Base-by-base conservation (phyloP, 2,113 vertebrate species). In the Leucopsar rothschildi region DNA sequence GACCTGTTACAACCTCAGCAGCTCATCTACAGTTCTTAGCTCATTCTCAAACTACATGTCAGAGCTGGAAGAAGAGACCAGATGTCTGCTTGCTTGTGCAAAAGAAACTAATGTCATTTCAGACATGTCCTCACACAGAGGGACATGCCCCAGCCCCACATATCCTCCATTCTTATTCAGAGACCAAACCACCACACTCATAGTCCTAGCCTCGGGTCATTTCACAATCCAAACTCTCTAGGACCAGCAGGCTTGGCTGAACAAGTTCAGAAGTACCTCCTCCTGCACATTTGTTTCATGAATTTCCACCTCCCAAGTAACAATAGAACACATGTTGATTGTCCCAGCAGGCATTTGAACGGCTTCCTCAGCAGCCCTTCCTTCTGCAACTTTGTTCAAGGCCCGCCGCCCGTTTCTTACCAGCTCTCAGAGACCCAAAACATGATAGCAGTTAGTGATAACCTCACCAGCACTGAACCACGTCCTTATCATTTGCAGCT, bases 311-410 rank as follows among this genome's bases (percentile, higher is more conserved):
- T 21, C 22, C 16, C 37, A 37, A 52, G 27, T 82, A 88, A 91
- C 65, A 93, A 88, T n/a, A 71, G 47, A 93, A 87, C 44, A 80
- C 64, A 90, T 14, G 39, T 17, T 63, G 73, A 93, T 92, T 68
- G 73, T 85, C 39, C 65, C 20, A 27, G 86, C 6, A 90, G 40
- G 28, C 56, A 40, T 70, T 42, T 61, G 55, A 82, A 37, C 2
- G 7, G 82, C 88, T 94, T 95, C 88, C 94, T 90, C 85, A 85
- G 65, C 47, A 87, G 61, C 33, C 94, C 84, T 94, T 96, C 84
- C 81, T 86, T 55, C 84, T 85, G 49, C 27, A 89, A 90, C 90
- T 72, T 31, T 82, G 78, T 91, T 96, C 70, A 93, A 82, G 40
- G 44, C 44, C 86, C 0, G 0, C 8, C 33, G 42, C n/a, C 12